Base-by-base conservation (phyloP, 2,113 vertebrate species). In the Callorhinus ursinus region DNA sequence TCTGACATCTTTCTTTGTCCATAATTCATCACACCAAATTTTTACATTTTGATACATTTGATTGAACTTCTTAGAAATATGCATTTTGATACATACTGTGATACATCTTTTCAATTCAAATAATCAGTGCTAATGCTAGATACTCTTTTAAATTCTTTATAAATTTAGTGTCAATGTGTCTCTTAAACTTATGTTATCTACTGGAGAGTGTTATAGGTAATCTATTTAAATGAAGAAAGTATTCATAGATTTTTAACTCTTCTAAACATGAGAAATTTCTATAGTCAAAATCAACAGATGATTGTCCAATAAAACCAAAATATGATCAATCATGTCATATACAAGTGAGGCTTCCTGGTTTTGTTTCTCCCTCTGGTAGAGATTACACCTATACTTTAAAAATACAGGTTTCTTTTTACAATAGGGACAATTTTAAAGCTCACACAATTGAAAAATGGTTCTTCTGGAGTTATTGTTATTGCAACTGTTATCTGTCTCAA, bases 271-370 rank as follows among this genome's bases (percentile, higher is more conserved):
- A 65, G 26, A 63, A 79, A 80, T 72, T 88, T 92, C 76, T 87
- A 51, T 28, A 84, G 12, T 90, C 80, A 98, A 96, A 28, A 5
- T 36, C 55, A 59, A 80, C 13, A 95, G 83, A 95, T 55, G 18
- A 65, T 0, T 97, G 33, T 24, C 93, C 95, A 90, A 55, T 88
- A 96, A 89, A 82, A 97, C 26, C 1, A 97, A 61, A 61, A 88
- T 76, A 79, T 59, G 79, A 97, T 59, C 82, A 98, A 97, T 94
- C 87, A 97, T 91, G 22, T 92, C 97, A 97, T 97, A 98, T 82
- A 63, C 87, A 79, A 92, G 57, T 97, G 86, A 96, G 55, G 2
- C 61, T 94, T 91, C 82, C 11, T 24, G 65, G 65, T 97, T 97
- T 92, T 89, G 82, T 81, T 95, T 76, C 18, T 53, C n/a, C 92